Base-by-base conservation (phyloP, 2,888 invertebrate genomes). In the Polydesmus complanatus region DNA sequence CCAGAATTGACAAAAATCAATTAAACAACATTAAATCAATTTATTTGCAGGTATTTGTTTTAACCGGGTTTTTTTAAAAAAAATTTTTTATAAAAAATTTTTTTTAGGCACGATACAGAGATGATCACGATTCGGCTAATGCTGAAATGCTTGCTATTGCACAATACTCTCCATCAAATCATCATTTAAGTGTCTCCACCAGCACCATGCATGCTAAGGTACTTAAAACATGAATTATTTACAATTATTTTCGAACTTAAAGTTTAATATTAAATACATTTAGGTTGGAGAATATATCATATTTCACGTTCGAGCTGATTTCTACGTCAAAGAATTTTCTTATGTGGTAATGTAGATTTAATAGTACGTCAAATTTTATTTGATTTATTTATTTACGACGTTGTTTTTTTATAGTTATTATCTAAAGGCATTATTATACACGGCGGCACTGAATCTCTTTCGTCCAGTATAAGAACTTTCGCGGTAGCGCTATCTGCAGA, bases 211-310 rank as follows among this genome's bases (percentile, higher is more conserved):
- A 83, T 58, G 87, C 92, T 0, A 81, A 79, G 78, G 86, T 85
- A 71, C 68, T 54, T 22, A 54, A 11, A n/a, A 14, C 27, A 56
- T 8, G n/a, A 54, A 48, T 55, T 26, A 19, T 55, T 55, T 49
- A 23, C 23, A 47, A 47, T 8, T 19, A 14, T 60, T 60, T 48
- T 26, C 1, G 8, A 50, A 49, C 58, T 54, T 48, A 54, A 25
- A 25, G 18, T 54, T 22, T 48, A 47, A 23, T 50, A n/a, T n/a
- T n/a, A n/a, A n/a, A n/a, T n/a, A n/a, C 37, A 5, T 8, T 11
- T 58, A 88, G 80, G 92, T 95, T 19, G 94, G 94, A 27, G 90
- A 94, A 73, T 95, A 93, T 72, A 86, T 95, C 69, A 85, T 96
- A 61, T 88, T 96, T 72, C 95, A 95, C 71, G 88, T 96, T 25